Evolutionary conservation across 2,113 vertebrate species (phyloP).

Genomic region (Nothocercus julius): DNA sequence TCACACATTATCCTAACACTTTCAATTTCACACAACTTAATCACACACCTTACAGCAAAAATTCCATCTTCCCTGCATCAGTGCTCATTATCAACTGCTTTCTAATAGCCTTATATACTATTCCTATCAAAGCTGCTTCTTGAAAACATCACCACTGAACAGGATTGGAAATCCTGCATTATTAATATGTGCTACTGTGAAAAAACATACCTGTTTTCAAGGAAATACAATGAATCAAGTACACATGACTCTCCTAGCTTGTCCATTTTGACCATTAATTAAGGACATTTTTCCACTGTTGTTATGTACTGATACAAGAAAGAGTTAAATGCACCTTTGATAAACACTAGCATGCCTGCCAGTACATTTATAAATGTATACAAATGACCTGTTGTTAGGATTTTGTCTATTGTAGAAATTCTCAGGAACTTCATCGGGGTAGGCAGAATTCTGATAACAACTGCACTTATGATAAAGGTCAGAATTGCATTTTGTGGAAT

Average conservation of each 20-base stretch:
- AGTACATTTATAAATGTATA: neutral
- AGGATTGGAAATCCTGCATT: neutral
- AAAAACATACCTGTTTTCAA: neutral
- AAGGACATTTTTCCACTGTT: neutral
- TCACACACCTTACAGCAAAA: neutral
- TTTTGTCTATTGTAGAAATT: neutral
- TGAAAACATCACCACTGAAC: neutral
- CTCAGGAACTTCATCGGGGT: neutral
- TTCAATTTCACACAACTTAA: constrained; percentile 30
- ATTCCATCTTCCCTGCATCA: constrained; percentile 14
- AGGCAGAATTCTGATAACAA: neutral
- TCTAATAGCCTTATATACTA: neutral
- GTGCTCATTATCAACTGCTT: constrained; percentile 7
- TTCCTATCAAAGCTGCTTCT: neutral
- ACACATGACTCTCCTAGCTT: no score
- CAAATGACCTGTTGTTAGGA: neutral
- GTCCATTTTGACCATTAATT: neutral
- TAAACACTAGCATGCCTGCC: neutral
- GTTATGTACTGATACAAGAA: neutral
- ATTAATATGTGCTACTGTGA: neutral
- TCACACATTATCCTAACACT: neutral
- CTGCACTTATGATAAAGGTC: neutral
- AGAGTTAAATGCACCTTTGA: neutral
- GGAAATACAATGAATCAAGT: neutral
- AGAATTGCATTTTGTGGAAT: neutral